Conservation (phyloP, 92 coral and sea anemone genomes). For the Phymanthus crucifer region DNA sequence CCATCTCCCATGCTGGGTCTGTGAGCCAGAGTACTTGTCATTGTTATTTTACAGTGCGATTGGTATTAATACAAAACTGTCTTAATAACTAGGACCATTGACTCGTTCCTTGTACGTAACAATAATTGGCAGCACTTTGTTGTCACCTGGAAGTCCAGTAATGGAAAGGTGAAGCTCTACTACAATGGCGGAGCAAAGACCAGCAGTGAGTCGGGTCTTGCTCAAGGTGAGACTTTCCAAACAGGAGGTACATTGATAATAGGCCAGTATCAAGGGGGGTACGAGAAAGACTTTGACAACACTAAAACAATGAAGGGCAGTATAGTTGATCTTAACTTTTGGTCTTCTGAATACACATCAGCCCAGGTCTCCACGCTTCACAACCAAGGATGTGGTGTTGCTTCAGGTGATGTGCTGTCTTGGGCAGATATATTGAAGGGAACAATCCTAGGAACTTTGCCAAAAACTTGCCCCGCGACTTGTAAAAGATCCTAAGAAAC, state of each 20-base stretch:
- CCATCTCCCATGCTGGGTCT: background rate
- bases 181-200: background rate
- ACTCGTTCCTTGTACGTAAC: background rate
- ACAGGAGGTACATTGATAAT: background rate
- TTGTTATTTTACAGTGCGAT: background rate
- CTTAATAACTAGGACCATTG: background rate
- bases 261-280: background rate
- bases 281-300: background rate
- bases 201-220: background rate
- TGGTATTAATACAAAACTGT: background rate
- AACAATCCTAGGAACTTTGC: background rate
- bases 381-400: background rate
- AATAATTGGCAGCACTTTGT: conserved; percentile 14
- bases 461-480: background rate
- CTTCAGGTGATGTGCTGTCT: background rate
- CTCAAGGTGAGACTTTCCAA: background rate
- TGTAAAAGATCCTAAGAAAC: too few relatives aligned
- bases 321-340: background rate
- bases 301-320: background rate
- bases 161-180: background rate
- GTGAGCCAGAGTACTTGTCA: background rate
- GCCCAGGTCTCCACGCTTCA: background rate
- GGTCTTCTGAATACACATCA: background rate
- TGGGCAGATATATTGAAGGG: background rate
- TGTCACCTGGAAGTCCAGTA: background rate